Evolutionary conservation across 2,888 invertebrate species (phyloP).

Genomic region (Coremacera marginata): DNA sequence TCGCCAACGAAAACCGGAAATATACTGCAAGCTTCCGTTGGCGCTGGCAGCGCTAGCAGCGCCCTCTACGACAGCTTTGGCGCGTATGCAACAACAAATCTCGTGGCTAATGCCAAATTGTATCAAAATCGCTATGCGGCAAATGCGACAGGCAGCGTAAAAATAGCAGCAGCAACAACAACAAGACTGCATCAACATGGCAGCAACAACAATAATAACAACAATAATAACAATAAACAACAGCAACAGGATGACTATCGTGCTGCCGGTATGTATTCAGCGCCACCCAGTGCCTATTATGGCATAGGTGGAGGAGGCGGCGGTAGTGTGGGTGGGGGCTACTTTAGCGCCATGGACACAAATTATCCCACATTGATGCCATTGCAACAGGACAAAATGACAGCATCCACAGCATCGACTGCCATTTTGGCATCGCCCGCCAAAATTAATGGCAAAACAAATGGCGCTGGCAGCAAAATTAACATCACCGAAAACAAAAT

Average conservation of each 20-base stretch:
- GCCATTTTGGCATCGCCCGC: constrained; percentile 60
- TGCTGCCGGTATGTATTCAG: constrained; percentile 67
- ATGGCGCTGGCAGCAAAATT: constrained; percentile 56
- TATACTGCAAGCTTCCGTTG: constrained; percentile 53
- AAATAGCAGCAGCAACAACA: constrained; percentile 35
- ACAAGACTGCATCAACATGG: constrained; percentile 34
- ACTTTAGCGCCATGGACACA: constrained; percentile 46
- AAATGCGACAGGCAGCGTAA: constrained; percentile 43
- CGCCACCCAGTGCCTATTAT: constrained; percentile 68
- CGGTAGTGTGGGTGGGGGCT: constrained; percentile 44
- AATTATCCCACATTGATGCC: constrained; percentile 43
- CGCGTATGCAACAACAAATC: constrained; percentile 69
- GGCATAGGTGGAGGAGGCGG: constrained; percentile 50
- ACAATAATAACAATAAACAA: constrained; percentile 38
- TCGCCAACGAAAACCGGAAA: constrained; percentile 40
- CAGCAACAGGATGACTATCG: constrained; percentile 58
- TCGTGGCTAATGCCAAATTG: constrained; percentile 68
- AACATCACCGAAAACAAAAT: constrained; percentile 69
- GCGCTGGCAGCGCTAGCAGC: constrained; percentile 44
- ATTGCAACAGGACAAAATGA: constrained; percentile 59
- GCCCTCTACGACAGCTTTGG: constrained; percentile 69
- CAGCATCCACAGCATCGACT: constrained; percentile 63
- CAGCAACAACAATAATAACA: constrained; percentile 45
- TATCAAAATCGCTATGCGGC: constrained; percentile 68
- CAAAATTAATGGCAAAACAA: constrained; percentile 51